phyloP scores from a whole-genome alignment of 1,140 invertebrate species.

The Lasaia peninsularis region DNA sequence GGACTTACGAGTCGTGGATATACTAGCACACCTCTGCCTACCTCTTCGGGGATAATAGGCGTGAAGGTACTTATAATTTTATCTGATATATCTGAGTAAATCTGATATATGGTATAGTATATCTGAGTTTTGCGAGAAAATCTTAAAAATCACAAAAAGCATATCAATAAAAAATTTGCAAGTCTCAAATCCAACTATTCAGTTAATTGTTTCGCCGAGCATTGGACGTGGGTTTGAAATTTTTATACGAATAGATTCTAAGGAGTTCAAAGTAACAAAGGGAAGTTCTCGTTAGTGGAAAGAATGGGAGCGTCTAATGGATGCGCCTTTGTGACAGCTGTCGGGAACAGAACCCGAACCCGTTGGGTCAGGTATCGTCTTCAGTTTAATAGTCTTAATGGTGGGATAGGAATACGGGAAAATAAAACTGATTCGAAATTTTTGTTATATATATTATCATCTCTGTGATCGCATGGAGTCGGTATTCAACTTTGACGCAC shows the following conservation, averaged over 20 bases:
- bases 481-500: too few relatives aligned
- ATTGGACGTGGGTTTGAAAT: slow-evolving; percentile 1
- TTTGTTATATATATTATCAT: too few relatives aligned
- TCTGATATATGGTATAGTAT: too few relatives aligned
- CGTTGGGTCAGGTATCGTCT: not conserved
- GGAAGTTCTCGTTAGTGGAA: slow-evolving; percentile 9
- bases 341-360: slow-evolving; percentile 1
- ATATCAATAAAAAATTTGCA: not conserved
- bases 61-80: too few relatives aligned
- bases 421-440: too few relatives aligned
- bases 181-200: not conserved
- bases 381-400: not conserved
- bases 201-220: slow-evolving; percentile 4
- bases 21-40: too few relatives aligned
- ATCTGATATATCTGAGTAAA: too few relatives aligned
- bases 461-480: too few relatives aligned
- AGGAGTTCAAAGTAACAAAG: slow-evolving; percentile 11
- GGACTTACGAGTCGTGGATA: too few relatives aligned
- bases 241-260: slow-evolving; percentile 11
- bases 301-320: slow-evolving; percentile 8
- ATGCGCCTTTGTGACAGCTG: slow-evolving; percentile 12
- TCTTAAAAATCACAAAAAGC: too few relatives aligned
- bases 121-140: too few relatives aligned
- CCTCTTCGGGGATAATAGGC: too few relatives aligned
- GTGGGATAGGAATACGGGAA: not conserved